Evolutionary conservation across 2,888 invertebrate species (phyloP).

Genomic region (Orchesellides sinensis): DNA sequence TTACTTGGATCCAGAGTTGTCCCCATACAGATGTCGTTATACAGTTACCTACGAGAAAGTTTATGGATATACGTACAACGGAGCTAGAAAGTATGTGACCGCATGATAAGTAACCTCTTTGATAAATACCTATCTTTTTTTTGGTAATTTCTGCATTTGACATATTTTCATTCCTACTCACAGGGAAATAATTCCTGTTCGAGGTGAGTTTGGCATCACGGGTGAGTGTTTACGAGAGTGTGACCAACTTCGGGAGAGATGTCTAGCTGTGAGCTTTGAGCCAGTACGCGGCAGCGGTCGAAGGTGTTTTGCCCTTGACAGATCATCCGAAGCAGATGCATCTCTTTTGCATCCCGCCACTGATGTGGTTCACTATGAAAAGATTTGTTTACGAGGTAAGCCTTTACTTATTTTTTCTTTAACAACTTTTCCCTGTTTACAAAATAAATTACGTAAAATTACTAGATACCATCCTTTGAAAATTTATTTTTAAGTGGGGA

Average conservation of each 20-base stretch:
- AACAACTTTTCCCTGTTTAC: slow-evolving; percentile 1
- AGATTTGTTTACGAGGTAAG: slow-evolving; percentile 77
- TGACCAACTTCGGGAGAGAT: slow-evolving; percentile 76
- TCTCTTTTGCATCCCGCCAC: slow-evolving; percentile 76
- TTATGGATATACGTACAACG: slow-evolving; percentile 76
- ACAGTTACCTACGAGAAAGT: slow-evolving; percentile 77
- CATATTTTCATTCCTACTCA: too few species aligned
- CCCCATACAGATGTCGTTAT: slow-evolving; percentile 76
- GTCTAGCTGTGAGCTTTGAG: slow-evolving; percentile 76
- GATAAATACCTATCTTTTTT: background rate
- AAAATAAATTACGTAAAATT: slow-evolving; percentile 13
- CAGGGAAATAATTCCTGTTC: slow-evolving; percentile 76
- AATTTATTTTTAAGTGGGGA: background rate
- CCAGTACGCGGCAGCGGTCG: slow-evolving; percentile 76
- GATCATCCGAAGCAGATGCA: slow-evolving; percentile 76
- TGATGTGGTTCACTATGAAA: slow-evolving; percentile 78
- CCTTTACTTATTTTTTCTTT: background rate
- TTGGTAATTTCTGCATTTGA: background rate
- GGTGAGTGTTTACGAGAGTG: slow-evolving; percentile 77
- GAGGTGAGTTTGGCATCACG: slow-evolving; percentile 76
- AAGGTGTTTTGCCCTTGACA: slow-evolving; percentile 77
- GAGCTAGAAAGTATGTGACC: slow-evolving; percentile 76
- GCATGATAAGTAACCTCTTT: background rate
- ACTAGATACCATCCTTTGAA: too few species aligned
- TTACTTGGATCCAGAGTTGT: slow-evolving; percentile 74